Evolutionary conservation across 2,797 vertebrate genomes (phyloP).

Genomic region (Xenopus petersii): DNA sequence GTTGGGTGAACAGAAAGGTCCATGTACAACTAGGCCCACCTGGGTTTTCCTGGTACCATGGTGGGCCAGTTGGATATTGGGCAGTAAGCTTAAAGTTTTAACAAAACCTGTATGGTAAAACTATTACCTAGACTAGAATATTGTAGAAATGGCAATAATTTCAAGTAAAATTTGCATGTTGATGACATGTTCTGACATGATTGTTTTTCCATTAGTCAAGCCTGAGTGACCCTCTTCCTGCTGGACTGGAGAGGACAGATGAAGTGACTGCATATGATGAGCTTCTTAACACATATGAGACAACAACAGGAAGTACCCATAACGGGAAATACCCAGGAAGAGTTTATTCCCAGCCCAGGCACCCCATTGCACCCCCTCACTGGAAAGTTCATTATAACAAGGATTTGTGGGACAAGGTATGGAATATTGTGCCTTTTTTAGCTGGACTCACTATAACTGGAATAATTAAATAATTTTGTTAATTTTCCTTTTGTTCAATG

Average conservation of each 20-base stretch:
- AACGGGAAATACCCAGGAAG: constrained; percentile 46
- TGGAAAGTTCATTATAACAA: constrained; percentile 53
- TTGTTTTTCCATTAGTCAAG: constrained; percentile 43
- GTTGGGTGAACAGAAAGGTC: no score
- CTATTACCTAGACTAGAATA: no score
- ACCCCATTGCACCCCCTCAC: constrained; percentile 36
- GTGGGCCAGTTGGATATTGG: no score
- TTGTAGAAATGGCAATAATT: no score
- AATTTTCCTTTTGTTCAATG: no score
- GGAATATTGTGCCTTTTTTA: neutral
- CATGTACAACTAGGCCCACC: no score
- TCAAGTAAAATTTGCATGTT: no score
- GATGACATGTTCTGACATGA: neutral
- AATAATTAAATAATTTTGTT: no score
- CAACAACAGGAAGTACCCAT: constrained; percentile 45
- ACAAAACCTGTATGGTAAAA: no score
- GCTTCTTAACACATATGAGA: constrained; percentile 53
- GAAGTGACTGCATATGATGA: constrained; percentile 52
- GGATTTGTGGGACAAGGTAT: constrained; percentile 58
- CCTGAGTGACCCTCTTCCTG: constrained; percentile 43
- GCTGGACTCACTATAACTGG: no score
- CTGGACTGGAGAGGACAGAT: constrained; percentile 1
- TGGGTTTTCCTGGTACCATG: no score
- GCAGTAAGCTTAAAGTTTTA: no score
- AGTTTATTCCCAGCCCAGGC: constrained; percentile 48